A percentile compares a stretch with the other conserved stretches of the same genome.
Conservation (phyloP, 37 sponge, comb jelly and placozoan genomes). For the Spongilla lacustris region DNA sequence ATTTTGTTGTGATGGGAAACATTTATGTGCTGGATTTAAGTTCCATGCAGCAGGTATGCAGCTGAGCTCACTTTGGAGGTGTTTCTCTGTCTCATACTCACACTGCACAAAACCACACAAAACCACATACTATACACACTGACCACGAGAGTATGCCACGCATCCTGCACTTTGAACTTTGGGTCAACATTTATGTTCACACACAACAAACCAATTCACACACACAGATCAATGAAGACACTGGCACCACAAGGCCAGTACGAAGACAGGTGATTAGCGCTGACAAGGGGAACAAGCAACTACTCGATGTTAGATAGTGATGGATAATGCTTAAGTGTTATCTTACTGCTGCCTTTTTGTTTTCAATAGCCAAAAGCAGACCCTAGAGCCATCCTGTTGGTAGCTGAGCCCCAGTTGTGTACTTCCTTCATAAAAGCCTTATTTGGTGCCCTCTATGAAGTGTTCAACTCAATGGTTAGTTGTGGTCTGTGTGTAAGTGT, state of each 20-base stretch:
- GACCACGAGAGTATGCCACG: too few relatives aligned
- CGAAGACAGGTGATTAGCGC: slow-evolving; percentile 24
- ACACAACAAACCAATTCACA: neutral
- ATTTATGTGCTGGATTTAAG: slow-evolving; percentile 76
- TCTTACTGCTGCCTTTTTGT: neutral
- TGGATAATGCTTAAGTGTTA: neutral
- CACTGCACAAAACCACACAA: neutral
- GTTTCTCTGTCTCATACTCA: neutral
- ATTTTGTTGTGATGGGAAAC: slow-evolving; percentile 70
- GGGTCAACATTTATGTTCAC: slow-evolving; percentile 6
- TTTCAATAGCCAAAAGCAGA: neutral
- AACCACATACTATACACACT: neutral
- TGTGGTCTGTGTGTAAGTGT: neutral
- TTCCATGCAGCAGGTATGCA: slow-evolving; percentile 72
- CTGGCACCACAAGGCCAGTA: slow-evolving; percentile 74
- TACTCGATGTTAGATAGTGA: neutral
- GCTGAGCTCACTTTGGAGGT: too few relatives aligned
- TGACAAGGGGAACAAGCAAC: neutral
- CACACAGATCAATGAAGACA: slow-evolving; percentile 79
- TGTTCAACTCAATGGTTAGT: slow-evolving; percentile 70
- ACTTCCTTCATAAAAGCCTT: slow-evolving; percentile 47
- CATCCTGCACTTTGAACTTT: too few relatives aligned
- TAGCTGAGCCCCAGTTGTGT: slow-evolving; percentile 27
- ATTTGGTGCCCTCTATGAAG: slow-evolving; percentile 71
- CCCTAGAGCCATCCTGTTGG: slow-evolving; percentile 35